Conservation (phyloP, 2,113 vertebrate genomes). For the Lates calcarifer region DNA sequence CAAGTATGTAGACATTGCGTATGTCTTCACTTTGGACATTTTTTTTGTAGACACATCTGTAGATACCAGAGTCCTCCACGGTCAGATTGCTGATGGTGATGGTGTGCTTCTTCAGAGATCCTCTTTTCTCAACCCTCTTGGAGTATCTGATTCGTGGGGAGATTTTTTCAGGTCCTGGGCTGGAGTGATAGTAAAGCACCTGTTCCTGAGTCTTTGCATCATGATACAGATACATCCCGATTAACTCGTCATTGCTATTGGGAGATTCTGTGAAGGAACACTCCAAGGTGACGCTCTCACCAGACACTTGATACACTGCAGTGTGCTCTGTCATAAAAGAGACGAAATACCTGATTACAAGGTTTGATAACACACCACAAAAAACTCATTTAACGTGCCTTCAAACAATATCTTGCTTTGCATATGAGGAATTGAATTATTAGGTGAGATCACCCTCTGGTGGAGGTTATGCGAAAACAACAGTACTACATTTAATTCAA, state of each 20-base stretch:
- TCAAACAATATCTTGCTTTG: too few relatives aligned
- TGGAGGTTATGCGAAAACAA: neutral
- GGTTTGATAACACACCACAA: neutral
- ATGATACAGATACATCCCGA: slow-evolving; percentile 50
- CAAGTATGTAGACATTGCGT: neutral
- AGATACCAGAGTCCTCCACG: slow-evolving; percentile 40
- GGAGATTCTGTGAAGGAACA: slow-evolving; percentile 26
- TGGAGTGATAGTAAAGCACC: slow-evolving; percentile 21
- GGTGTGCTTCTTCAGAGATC: accelerated
- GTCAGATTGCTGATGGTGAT: slow-evolving; percentile 59
- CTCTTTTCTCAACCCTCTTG: accelerated
- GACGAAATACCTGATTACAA: neutral
- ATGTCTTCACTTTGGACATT: accelerated
- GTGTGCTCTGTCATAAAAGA: slow-evolving; percentile 5
- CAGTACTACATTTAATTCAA: too few relatives aligned
- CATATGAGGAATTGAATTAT: neutral
- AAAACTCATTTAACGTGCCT: neutral
- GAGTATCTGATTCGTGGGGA: accelerated
- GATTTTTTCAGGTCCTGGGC: accelerated
- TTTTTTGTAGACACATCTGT: slow-evolving; percentile 41
- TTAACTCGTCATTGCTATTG: accelerated
- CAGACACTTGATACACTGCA: neutral
- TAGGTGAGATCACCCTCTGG: neutral
- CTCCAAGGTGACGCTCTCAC: slow-evolving; percentile 28
- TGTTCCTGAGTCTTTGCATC: accelerated